phyloP scores from a whole-genome alignment of 2,797 vertebrate species.

The Spinus pinus region DNA sequence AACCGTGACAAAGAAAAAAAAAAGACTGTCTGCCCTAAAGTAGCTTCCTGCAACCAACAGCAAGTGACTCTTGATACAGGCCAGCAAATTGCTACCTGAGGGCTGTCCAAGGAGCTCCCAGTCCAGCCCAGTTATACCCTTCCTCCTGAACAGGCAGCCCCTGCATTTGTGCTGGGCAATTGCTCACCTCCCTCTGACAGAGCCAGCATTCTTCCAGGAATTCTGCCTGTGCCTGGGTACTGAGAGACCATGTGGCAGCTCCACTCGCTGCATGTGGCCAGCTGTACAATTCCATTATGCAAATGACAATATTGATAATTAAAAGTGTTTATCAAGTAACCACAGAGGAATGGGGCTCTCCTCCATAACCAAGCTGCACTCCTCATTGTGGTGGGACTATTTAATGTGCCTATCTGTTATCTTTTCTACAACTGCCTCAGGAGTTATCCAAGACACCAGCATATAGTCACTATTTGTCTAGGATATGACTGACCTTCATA shows the following conservation, averaged over 20 bases:
- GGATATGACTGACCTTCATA: neutral
- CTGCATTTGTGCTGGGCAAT: neutral
- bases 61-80: neutral
- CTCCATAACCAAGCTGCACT: neutral
- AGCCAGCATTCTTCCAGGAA: neutral
- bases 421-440: neutral
- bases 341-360: conserved; percentile 2
- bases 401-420: neutral
- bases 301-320: conserved; percentile 36
- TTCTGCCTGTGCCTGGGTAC: neutral
- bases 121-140: neutral
- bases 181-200: neutral
- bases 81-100: neutral
- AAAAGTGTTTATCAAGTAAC: conserved; percentile 50
- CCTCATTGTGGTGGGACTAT: neutral
- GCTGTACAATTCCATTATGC: conserved; percentile 36
- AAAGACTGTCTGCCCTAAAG: neutral
- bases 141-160: neutral
- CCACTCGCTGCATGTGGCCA: neutral
- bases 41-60: neutral
- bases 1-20: neutral
- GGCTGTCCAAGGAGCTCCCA: neutral
- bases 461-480: neutral
- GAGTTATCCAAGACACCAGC: neutral
- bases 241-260: neutral